Conservation (phyloP, 2,797 vertebrate genomes). For the Vultur gryphus region DNA sequence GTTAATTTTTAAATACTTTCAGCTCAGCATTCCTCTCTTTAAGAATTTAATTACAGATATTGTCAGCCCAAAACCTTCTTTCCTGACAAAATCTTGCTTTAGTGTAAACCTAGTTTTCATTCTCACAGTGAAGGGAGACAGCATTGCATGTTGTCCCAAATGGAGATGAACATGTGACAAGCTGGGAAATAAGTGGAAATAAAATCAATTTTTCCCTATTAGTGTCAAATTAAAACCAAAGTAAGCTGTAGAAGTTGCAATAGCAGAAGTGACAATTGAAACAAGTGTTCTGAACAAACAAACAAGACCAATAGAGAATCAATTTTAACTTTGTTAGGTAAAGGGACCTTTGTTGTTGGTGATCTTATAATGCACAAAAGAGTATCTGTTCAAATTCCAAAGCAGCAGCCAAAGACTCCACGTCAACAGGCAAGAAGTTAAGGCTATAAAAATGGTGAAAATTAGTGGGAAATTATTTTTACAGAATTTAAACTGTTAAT, state of each 20-base stretch:
- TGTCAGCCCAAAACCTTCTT: neutral
- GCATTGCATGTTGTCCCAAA: neutral
- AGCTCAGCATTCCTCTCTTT: neutral
- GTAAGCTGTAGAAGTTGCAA: neutral
- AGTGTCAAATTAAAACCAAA: conserved; percentile 47
- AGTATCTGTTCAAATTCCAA: neutral
- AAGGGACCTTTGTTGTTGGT: neutral
- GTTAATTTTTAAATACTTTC: conserved; percentile 5
- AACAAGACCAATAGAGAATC: neutral
- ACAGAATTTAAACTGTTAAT: neutral
- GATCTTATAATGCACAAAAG: neutral
- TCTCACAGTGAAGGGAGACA: neutral
- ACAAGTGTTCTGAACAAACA: neutral
- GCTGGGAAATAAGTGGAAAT: conserved; percentile 25
- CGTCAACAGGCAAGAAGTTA: neutral
- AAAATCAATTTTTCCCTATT: conserved; percentile 47
- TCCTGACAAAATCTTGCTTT: neutral
- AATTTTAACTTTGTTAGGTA: conserved; percentile 2
- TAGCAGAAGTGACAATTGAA: conserved; percentile 14
- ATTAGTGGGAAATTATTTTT: neutral
- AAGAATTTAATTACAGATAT: conserved; percentile 23
- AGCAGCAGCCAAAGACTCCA: neutral
- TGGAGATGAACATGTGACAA: conserved; percentile 1
- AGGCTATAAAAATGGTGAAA: neutral
- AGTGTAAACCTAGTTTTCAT: conserved; percentile 18